phyloP scores from a whole-genome alignment of 2,113 vertebrate genomes.

The Nansenia antarctica region DNA sequence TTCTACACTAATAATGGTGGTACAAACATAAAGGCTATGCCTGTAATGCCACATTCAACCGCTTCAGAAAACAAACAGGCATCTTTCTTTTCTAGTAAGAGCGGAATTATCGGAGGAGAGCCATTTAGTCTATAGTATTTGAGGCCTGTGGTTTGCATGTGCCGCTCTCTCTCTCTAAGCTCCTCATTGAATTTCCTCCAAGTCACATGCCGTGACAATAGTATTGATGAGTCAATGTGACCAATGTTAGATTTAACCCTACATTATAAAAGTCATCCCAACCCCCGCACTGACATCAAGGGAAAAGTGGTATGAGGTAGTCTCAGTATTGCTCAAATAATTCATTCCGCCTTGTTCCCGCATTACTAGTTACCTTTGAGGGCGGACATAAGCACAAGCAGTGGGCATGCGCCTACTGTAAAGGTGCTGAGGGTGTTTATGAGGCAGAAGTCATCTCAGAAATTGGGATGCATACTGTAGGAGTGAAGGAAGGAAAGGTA shows the following conservation, averaged over 20 bases:
- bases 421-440: background rate
- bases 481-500: too few relatives aligned
- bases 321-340: constrained; percentile 3
- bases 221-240: background rate
- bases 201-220: background rate
- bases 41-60: too few relatives aligned
- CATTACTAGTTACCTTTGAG: background rate
- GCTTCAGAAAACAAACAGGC: too few relatives aligned
- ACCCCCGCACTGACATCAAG: background rate
- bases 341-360: background rate
- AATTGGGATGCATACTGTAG: too few relatives aligned
- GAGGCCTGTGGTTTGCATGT: background rate
- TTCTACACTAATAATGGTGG: background rate
- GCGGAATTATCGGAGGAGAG: too few relatives aligned
- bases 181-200: background rate
- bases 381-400: background rate
- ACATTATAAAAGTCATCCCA: background rate
- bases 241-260: constrained; percentile 5
- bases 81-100: too few relatives aligned
- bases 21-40: too few relatives aligned
- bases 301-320: background rate
- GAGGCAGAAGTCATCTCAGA: too few relatives aligned
- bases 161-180: too few relatives aligned
- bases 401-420: background rate
- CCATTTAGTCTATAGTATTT: background rate